Percentiles rank a stretch among this genome's conserved stretches.
phyloP scores from a whole-genome alignment of 2,888 invertebrate species.

The Eurytoma adleriae region DNA sequence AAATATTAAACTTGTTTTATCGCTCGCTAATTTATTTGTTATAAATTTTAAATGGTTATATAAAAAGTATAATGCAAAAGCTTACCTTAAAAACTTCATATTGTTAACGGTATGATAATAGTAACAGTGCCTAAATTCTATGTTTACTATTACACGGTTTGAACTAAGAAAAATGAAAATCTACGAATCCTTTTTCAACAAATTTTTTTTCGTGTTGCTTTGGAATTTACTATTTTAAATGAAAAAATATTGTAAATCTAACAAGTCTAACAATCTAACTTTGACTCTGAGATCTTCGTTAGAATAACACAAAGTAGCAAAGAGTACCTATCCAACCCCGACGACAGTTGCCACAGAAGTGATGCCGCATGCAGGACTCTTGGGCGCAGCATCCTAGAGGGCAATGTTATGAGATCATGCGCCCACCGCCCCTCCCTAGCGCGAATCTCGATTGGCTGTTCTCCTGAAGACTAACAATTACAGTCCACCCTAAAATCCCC shows the following conservation, averaged over 20 bases:
- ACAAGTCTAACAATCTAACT: too few species aligned
- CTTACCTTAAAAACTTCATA: too few species aligned
- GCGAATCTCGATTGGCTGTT: constrained; percentile 49
- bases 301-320: constrained; percentile 55
- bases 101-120: too few species aligned
- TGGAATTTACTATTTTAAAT: background rate
- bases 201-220: background rate
- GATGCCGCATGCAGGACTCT: constrained; percentile 68
- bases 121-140: too few species aligned
- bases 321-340: constrained; percentile 68
- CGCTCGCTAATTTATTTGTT: too few species aligned
- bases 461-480: constrained; percentile 46
- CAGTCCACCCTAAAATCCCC: constrained; percentile 38
- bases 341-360: constrained; percentile 75
- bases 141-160: too few species aligned
- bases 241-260: background rate
- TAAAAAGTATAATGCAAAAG: too few species aligned
- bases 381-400: constrained; percentile 69
- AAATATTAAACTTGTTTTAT: too few species aligned
- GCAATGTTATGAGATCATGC: constrained; percentile 43
- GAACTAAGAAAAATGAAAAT: too few species aligned
- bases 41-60: too few species aligned
- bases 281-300: background rate
- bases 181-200: too few species aligned
- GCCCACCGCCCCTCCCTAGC: constrained; percentile 41